phyloP scores from a whole-genome alignment of 2,888 invertebrate genomes.

The Vannuccia rotundouncinata region DNA sequence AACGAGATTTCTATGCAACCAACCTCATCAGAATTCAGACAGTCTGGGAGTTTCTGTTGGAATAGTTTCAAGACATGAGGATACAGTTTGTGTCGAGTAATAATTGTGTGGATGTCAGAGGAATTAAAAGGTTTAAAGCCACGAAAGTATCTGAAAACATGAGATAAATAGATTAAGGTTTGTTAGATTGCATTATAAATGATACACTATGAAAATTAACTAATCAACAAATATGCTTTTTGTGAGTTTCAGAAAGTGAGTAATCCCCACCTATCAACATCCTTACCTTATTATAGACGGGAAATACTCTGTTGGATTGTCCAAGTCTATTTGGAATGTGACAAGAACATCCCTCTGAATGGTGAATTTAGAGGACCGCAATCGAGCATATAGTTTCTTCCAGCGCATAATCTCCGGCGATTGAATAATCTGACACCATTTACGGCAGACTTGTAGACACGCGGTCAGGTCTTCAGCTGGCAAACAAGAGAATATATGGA shows the following conservation, averaged over 20 bases:
- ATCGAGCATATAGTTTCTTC: background rate
- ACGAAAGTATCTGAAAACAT: background rate
- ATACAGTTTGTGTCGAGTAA: background rate
- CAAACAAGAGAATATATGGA: background rate
- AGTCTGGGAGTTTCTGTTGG: background rate
- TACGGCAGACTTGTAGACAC: background rate
- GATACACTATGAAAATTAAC: no score
- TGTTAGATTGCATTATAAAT: no score
- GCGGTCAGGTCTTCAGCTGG: background rate
- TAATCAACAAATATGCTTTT: no score
- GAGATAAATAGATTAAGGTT: no score
- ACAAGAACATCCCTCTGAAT: no score
- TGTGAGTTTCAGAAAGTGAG: no score
- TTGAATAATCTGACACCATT: background rate
- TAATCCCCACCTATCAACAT: no score
- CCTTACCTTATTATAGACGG: background rate
- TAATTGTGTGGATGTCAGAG: background rate
- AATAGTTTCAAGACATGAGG: background rate
- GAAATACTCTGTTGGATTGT: background rate
- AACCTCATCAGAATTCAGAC: background rate
- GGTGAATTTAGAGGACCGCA: no score
- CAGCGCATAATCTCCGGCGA: background rate
- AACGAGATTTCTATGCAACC: background rate
- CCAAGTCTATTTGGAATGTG: background rate
- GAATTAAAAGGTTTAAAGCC: background rate